phyloP scores from a whole-genome alignment of 2,113 vertebrate genomes.

The Ameiurus melas region DNA sequence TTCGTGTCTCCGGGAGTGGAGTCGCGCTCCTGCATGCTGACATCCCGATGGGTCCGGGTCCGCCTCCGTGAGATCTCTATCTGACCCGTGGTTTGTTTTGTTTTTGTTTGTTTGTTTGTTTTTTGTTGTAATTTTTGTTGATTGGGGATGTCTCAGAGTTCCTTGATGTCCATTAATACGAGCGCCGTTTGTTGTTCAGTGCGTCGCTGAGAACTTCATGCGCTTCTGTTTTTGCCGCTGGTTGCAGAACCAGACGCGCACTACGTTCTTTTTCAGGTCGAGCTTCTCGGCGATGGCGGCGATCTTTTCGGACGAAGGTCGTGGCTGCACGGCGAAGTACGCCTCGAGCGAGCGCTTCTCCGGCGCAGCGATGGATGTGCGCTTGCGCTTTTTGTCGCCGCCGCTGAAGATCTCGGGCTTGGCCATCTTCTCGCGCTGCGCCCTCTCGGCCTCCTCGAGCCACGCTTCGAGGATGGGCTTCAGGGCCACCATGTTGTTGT shows the following conservation, averaged over 20 bases:
- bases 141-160: not conserved
- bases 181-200: constrained; percentile 66
- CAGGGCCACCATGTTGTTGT: constrained; percentile 95
- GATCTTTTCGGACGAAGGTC: constrained; percentile 91
- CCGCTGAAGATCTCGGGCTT: constrained; percentile 88
- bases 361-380: constrained; percentile 87
- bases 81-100: not conserved
- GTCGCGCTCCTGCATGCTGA: constrained; percentile 54
- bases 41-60: constrained; percentile 31
- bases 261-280: constrained; percentile 95
- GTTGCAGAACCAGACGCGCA: constrained; percentile 93
- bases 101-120: not conserved
- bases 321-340: constrained; percentile 88
- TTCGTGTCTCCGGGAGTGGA: constrained; percentile 47
- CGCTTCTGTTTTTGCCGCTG: constrained; percentile 94
- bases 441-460: constrained; percentile 90
- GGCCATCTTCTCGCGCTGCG: constrained; percentile 89
- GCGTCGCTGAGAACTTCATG: constrained; percentile 95
- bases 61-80: not conserved
- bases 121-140: not conserved
- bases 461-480: constrained; percentile 92
- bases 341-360: constrained; percentile 91
- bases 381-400: constrained; percentile 89
- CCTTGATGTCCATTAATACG: constrained; percentile 34
- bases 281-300: constrained; percentile 91